A percentile compares a stretch with the other conserved stretches of the same genome.
Conservation (phyloP, 2,113 vertebrate genomes). For the Chaenocephalus aceratus region DNA sequence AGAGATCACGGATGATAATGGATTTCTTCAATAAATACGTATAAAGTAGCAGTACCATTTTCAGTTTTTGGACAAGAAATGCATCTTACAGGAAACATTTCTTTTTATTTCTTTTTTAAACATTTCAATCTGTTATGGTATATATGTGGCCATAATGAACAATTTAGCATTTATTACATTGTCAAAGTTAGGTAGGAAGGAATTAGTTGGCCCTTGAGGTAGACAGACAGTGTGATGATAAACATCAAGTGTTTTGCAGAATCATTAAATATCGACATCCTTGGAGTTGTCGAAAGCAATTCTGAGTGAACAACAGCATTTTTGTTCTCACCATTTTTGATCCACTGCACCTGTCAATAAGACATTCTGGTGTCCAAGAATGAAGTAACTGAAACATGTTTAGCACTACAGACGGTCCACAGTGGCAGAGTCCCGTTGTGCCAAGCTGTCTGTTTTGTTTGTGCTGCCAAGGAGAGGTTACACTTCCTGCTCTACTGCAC, state of each 20-base stretch:
- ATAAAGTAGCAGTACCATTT: too few species aligned
- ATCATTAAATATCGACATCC: not conserved
- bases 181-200: not conserved
- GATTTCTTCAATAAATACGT: too few species aligned
- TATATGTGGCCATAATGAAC: too few species aligned
- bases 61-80: too few species aligned
- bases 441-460: constrained; percentile 2
- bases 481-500: not conserved
- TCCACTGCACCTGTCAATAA: not conserved
- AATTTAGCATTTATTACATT: too few species aligned
- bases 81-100: too few species aligned
- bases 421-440: not conserved
- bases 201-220: not conserved
- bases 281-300: not conserved
- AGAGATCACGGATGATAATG: not conserved
- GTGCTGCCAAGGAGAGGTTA: not conserved
- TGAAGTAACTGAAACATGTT: constrained; percentile 1
- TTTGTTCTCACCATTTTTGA: too few species aligned
- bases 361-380: not conserved
- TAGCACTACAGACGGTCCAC: not conserved
- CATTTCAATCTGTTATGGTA: too few species aligned
- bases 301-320: not conserved
- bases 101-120: too few species aligned
- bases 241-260: not conserved
- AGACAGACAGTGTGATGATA: not conserved